Conservation (phyloP, 53 echinoderm and acorn worm genomes). For the Astropecten irregularis region DNA sequence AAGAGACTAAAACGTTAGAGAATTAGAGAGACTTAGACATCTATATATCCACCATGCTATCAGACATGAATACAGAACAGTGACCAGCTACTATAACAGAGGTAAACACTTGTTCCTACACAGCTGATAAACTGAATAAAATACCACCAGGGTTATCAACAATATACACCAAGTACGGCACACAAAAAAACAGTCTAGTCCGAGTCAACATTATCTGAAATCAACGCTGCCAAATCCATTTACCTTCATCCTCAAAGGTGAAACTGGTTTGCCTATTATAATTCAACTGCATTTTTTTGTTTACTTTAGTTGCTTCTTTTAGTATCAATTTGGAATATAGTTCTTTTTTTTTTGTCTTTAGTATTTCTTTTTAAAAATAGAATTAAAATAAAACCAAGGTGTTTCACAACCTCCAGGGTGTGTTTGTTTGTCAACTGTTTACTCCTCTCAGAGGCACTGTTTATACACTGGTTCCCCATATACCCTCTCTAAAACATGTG, state of each 20-base stretch:
- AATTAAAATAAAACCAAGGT: conserved; percentile 47
- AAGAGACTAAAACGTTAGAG: too few species aligned
- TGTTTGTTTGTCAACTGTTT: conserved; percentile 20
- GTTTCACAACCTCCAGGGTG: conserved; percentile 51
- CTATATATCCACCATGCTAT: too few species aligned
- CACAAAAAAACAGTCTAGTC: too few species aligned
- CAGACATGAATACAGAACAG: too few species aligned
- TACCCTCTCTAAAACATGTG: too few species aligned
- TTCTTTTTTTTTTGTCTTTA: conserved; percentile 20
- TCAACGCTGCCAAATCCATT: too few species aligned
- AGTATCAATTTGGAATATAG: conserved; percentile 2
- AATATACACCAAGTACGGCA: too few species aligned
- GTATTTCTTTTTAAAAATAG: conserved; percentile 41
- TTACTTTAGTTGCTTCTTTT: neutral
- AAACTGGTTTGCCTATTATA: neutral
- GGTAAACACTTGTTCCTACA: neutral
- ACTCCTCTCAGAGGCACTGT: conserved; percentile 39
- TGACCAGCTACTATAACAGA: neutral
- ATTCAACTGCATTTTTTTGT: neutral
- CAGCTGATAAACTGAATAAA: too few species aligned
- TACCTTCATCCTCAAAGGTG: too few species aligned
- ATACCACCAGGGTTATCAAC: conserved; percentile 25
- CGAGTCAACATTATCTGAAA: too few species aligned
- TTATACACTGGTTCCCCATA: conserved; percentile 8
- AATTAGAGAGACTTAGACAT: too few species aligned